These are phyloP conservation scores for Eurypyga helias DNA, from an alignment of 2,113 vertebrate species.

Conservation along the genomic window DNA sequence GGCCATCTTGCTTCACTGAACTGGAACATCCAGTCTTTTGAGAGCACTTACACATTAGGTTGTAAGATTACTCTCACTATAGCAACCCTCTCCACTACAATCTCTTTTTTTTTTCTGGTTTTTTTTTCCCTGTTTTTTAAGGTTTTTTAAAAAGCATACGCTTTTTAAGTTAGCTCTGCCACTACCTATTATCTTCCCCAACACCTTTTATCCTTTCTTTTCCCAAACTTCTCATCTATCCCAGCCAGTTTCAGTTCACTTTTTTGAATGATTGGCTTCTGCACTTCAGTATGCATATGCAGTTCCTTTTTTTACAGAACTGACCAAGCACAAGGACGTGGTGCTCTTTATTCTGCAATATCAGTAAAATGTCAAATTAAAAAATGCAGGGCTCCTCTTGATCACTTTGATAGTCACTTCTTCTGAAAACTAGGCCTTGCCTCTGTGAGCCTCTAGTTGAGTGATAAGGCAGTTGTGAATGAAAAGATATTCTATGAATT, in stretches of 20 bases:
- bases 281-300: background rate
- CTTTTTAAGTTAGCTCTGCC: background rate
- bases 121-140: background rate
- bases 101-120: background rate
- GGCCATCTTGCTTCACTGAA: constrained; percentile 78
- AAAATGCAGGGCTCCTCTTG: background rate
- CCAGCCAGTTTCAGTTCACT: background rate
- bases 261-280: background rate
- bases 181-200: background rate
- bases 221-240: background rate
- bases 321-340: background rate
- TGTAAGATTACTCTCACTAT: constrained; percentile 62
- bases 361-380: background rate
- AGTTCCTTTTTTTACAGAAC: background rate
- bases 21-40: constrained; percentile 66
- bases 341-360: background rate
- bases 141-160: background rate
- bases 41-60: constrained; percentile 36
- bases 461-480: background rate
- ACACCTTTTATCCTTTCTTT: background rate
- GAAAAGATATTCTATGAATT: background rate
- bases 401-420: background rate
- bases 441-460: background rate
- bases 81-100: constrained; percentile 28
- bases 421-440: background rate